Evolutionary conservation across 2,797 vertebrate species (phyloP).

Genomic region (Dendrocincla tyrannina): DNA sequence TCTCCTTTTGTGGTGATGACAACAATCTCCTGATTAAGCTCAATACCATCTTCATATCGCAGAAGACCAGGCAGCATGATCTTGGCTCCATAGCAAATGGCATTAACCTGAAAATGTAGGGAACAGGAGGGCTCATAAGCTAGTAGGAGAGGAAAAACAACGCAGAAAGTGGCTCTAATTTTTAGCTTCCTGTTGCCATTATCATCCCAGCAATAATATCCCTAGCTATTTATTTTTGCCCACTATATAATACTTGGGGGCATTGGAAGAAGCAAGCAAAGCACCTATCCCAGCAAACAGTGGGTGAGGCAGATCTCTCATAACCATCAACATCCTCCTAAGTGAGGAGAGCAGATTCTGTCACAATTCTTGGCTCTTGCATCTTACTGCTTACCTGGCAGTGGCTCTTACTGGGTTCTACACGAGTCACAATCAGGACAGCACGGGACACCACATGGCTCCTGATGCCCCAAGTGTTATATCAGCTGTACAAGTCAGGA

Average conservation of each 20-base stretch:
- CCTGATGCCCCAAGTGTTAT: background rate
- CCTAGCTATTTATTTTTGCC: fast-evolving
- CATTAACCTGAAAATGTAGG: constrained; percentile 84
- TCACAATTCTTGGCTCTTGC: background rate
- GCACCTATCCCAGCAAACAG: background rate
- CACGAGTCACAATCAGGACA: background rate
- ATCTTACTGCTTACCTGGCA: background rate
- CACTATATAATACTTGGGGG: background rate
- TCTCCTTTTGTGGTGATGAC: constrained; percentile 97
- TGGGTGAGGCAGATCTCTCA: background rate
- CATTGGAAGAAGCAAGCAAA: background rate
- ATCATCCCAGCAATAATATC: background rate
- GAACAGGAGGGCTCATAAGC: background rate
- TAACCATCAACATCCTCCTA: background rate
- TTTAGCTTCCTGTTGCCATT: background rate
- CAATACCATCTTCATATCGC: constrained; percentile 94
- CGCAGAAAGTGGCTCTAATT: background rate
- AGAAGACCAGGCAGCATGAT: constrained; percentile 96
- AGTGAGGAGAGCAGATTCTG: background rate
- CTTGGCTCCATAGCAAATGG: constrained; percentile 97
- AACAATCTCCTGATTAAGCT: constrained; percentile 93
- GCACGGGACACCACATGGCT: fast-evolving
- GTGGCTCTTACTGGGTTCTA: background rate
- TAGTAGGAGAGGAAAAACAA: background rate
- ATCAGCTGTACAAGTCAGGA: background rate